Evolutionary conservation across 2,888 invertebrate species (phyloP).

Genomic region (Steinernema scapterisci): DNA sequence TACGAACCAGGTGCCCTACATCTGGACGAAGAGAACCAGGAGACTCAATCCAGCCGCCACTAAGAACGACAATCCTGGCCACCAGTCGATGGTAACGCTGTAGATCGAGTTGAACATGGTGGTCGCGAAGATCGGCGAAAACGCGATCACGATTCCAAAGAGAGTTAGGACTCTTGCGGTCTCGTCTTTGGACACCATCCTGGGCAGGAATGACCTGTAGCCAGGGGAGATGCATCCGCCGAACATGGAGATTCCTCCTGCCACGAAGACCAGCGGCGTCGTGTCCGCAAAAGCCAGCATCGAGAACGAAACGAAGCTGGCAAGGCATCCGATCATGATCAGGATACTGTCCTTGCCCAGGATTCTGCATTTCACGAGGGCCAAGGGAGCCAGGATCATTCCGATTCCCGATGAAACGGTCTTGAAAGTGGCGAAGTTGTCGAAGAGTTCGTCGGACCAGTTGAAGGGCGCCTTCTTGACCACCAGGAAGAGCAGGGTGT

Average conservation of each 20-base stretch:
- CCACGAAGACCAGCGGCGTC: conserved; percentile 52
- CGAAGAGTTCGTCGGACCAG: conserved; percentile 58
- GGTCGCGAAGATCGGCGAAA: conserved; percentile 56
- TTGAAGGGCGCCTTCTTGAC: conserved; percentile 60
- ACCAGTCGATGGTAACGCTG: conserved; percentile 52
- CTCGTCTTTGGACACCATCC: conserved; percentile 64
- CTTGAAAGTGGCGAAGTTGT: conserved; percentile 45
- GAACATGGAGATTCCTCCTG: conserved; percentile 49
- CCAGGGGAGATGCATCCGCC: conserved; percentile 58
- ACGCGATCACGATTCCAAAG: conserved; percentile 49
- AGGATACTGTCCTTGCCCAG: conserved; percentile 60
- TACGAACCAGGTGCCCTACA: no score
- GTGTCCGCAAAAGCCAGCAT: conserved; percentile 52
- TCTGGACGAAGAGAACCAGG: conserved; percentile 51
- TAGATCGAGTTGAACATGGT: conserved; percentile 59
- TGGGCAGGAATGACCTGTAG: conserved; percentile 58
- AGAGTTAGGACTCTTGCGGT: conserved; percentile 59
- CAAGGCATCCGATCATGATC: conserved; percentile 52
- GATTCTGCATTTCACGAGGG: conserved; percentile 44
- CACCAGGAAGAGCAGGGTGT: conserved; percentile 49
- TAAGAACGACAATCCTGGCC: conserved; percentile 64
- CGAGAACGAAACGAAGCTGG: conserved; percentile 41
- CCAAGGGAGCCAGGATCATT: conserved; percentile 46
- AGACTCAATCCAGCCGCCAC: conserved; percentile 51
- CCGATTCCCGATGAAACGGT: conserved; percentile 41